Evolutionary conservation across 2,888 invertebrate species (phyloP), one percentile per base, ranked within the genome.

Genomic region (Hedya salicella): DNA sequence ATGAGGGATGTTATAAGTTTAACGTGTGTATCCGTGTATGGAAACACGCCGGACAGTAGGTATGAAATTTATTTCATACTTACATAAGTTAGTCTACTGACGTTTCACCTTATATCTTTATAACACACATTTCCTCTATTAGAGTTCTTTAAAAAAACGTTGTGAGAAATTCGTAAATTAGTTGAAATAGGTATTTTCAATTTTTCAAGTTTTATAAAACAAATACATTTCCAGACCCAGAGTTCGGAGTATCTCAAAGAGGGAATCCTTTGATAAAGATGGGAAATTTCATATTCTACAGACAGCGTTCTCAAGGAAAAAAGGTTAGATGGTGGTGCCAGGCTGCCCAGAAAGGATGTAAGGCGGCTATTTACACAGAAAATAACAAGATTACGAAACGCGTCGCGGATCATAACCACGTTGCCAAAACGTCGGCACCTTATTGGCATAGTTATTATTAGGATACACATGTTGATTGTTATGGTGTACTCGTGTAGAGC

Each of bases 321-420:
- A 73, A 70, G 32, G 42, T 71, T 1, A 59, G 72, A n/a, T 71
- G 72, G 70, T 64, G 68, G 69, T 73, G 73, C 60, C 60, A 64
- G 53, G 60, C 63, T 9, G 62, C 63, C 17, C 54, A 66, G 9
- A 44, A 56, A 6, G 71, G 71, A 0, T 71, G 70, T 14, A 69
- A 70, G 16, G 70, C 72, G 13, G 71, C 70, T 3, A 67, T 73
- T 49, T 71, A 72, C 19, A 73, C 72, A 0, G 17, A 59, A 13
- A 59, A 69, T 6, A 68, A 71, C 30, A 53, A 54, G 17, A 68
- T 71, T 16, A 36, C 52, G 11, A 68, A 59, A 30, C 42, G 63
- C 0, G 61, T 64, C 14, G 67, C 68, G 5, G 46, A 21, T 1
- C 71, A 72, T 17, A 65, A 65, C 32, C 64, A 64, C 36, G 57